Percentiles rank a stretch among this genome's conserved stretches.
Conservation (phyloP, 2,888 invertebrate species). For the Tethea ocularis region DNA sequence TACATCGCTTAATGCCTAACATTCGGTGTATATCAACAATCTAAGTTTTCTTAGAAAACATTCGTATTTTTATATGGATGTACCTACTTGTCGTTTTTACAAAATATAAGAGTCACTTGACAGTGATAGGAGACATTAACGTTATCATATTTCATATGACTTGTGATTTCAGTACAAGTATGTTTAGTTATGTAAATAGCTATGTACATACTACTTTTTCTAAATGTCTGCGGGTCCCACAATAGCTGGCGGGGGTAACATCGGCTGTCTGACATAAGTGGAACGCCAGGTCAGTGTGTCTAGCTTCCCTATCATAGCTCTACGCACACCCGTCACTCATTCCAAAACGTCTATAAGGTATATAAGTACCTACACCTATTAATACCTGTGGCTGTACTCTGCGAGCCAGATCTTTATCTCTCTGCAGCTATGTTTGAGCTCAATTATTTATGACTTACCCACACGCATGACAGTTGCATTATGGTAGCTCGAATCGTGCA, state of each 20-base stretch:
- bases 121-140: constrained; percentile 43
- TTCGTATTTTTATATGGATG: constrained; percentile 37
- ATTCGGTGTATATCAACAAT: constrained; percentile 64
- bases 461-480: constrained; percentile 56
- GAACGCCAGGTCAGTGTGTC: constrained; percentile 33
- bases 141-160: constrained; percentile 23
- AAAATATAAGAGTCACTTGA: constrained; percentile 39
- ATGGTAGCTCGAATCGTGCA: constrained; percentile 46
- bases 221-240: not conserved
- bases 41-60: constrained; percentile 69
- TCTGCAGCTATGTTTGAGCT: constrained; percentile 58
- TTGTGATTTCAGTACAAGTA: not conserved
- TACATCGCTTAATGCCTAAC: constrained; percentile 61
- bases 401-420: constrained; percentile 56
- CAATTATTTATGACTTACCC: constrained; percentile 60
- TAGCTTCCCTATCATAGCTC: constrained; percentile 21
- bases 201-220: not conserved
- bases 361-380: constrained; percentile 35
- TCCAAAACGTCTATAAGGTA: constrained; percentile 38
- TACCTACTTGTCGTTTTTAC: constrained; percentile 44
- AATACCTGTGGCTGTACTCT: constrained; percentile 47
- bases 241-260: not conserved
- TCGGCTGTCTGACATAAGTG: constrained; percentile 15
- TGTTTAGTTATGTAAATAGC: not conserved
- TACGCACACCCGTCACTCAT: constrained; percentile 40